Evolutionary conservation across 2,888 invertebrate genomes (phyloP).

Genomic region (Catocala fraxini): DNA sequence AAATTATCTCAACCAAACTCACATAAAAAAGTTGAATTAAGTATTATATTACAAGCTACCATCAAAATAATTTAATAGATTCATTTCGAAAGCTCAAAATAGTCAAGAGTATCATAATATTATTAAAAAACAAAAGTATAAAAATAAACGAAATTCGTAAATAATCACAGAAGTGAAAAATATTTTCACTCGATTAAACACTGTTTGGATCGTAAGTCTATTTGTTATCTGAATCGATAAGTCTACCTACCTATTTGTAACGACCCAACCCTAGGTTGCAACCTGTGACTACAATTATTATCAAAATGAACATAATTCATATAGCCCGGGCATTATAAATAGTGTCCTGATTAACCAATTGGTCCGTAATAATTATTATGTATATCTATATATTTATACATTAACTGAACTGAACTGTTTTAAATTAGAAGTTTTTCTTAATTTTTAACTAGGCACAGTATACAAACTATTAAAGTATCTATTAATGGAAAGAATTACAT

Average conservation of each 20-base stretch:
- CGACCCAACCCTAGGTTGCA: slow-evolving; percentile 2
- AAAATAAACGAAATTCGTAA: too few relatives aligned
- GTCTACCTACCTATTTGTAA: slow-evolving; percentile 3
- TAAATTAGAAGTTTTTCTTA: too few relatives aligned
- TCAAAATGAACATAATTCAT: not conserved
- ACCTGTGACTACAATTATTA: too few relatives aligned
- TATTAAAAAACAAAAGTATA: too few relatives aligned
- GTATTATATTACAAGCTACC: slow-evolving; percentile 3
- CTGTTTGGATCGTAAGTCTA: slow-evolving; percentile 1
- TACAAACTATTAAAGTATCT: too few relatives aligned
- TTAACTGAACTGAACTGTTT: too few relatives aligned
- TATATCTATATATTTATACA: too few relatives aligned
- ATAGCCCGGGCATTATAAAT: slow-evolving; percentile 7
- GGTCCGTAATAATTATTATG: too few relatives aligned
- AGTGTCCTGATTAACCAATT: slow-evolving; percentile 17
- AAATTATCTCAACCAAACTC: not conserved
- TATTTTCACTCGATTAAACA: slow-evolving; percentile 5
- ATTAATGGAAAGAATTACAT: too few relatives aligned
- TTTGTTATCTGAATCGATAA: slow-evolving; percentile 5
- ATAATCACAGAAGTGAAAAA: not conserved
- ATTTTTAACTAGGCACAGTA: too few relatives aligned
- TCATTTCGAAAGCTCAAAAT: too few relatives aligned
- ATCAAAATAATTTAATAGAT: slow-evolving; percentile 4
- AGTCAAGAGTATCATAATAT: too few relatives aligned
- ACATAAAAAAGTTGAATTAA: not conserved